Evolutionary conservation across 2,888 invertebrate genomes (phyloP).

Genomic region (Rhagophthalmus giganteus): DNA sequence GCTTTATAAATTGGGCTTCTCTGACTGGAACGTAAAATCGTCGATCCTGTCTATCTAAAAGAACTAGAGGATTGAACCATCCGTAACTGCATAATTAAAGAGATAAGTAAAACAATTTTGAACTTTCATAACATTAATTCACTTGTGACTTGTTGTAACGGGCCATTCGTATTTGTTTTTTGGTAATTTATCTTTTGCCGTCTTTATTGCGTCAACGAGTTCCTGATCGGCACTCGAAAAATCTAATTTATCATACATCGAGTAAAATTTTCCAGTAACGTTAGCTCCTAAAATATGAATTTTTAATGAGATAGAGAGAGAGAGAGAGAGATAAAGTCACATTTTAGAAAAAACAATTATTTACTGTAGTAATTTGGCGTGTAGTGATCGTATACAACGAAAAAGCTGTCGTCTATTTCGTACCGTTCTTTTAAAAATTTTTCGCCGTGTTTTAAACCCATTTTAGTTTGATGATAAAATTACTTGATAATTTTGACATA

Average conservation of each 20-base stretch:
- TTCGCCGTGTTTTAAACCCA: constrained; percentile 16
- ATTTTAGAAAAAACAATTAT: constrained; percentile 18
- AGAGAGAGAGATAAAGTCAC: too few relatives aligned
- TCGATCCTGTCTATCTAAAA: constrained; percentile 39
- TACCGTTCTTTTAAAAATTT: constrained; percentile 43
- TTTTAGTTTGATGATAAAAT: not conserved
- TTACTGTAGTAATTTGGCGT: constrained; percentile 43
- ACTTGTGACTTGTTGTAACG: constrained; percentile 48
- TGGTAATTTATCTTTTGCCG: constrained; percentile 42
- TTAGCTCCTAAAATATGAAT: constrained; percentile 38
- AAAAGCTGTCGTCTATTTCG: constrained; percentile 40
- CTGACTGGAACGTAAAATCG: constrained; percentile 37
- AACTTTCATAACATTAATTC: not conserved
- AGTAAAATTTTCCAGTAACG: constrained; percentile 50
- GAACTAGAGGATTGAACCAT: constrained; percentile 38
- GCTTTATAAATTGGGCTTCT: constrained; percentile 30
- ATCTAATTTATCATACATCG: constrained; percentile 43
- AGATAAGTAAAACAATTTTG: constrained; percentile 1
- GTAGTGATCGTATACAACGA: constrained; percentile 43
- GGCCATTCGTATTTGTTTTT: constrained; percentile 46
- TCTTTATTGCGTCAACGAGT: constrained; percentile 41
- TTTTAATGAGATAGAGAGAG: too few relatives aligned
- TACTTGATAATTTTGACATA: not conserved
- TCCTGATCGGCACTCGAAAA: constrained; percentile 38
- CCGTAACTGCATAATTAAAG: constrained; percentile 40